These are phyloP conservation scores for Condylostylus longicornis DNA, from an alignment of 1,140 invertebrate species.

Conservation along the genomic window DNA sequence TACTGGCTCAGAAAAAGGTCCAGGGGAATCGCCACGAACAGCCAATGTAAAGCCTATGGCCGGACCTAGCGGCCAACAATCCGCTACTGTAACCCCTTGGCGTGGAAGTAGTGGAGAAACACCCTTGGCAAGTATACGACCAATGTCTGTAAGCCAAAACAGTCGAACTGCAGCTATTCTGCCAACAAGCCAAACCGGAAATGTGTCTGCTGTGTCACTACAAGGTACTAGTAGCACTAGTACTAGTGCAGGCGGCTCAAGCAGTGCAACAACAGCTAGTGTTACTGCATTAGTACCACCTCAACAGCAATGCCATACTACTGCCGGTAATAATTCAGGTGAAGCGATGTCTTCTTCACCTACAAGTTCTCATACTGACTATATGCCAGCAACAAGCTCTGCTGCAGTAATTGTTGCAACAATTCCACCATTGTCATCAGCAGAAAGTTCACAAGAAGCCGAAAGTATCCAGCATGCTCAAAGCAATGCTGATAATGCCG, in stretches of 20 bases:
- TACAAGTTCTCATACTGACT: constrained; percentile 47
- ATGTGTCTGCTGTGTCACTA: constrained; percentile 8
- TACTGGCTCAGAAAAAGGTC: constrained; percentile 47
- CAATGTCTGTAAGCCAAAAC: constrained; percentile 64
- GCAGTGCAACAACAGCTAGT: constrained; percentile 22
- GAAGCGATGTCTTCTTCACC: constrained; percentile 40
- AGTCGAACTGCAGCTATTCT: constrained; percentile 63
- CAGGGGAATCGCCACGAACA: constrained; percentile 61
- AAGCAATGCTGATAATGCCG: constrained; percentile 21
- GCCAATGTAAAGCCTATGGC: constrained; percentile 93
- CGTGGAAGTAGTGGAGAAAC: constrained; percentile 57
- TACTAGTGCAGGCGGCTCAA: constrained; percentile 12
- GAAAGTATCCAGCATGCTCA: constrained; percentile 27
- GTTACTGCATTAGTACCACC: constrained; percentile 44
- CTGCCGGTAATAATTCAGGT: constrained; percentile 40
- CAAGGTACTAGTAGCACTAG: constrained; percentile 8
- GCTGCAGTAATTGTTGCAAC: constrained; percentile 35
- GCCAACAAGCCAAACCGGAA: constrained; percentile 42
- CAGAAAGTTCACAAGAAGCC: constrained; percentile 31
- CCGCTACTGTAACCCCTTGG: constrained; percentile 41
- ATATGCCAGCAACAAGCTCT: constrained; percentile 54
- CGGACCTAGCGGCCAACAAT: constrained; percentile 38
- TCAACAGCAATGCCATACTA: constrained; percentile 41
- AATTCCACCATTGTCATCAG: constrained; percentile 32
- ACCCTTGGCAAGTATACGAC: constrained; percentile 78